phyloP scores from a whole-genome alignment of 2,113 vertebrate species.

The Gallinago undulata region DNA sequence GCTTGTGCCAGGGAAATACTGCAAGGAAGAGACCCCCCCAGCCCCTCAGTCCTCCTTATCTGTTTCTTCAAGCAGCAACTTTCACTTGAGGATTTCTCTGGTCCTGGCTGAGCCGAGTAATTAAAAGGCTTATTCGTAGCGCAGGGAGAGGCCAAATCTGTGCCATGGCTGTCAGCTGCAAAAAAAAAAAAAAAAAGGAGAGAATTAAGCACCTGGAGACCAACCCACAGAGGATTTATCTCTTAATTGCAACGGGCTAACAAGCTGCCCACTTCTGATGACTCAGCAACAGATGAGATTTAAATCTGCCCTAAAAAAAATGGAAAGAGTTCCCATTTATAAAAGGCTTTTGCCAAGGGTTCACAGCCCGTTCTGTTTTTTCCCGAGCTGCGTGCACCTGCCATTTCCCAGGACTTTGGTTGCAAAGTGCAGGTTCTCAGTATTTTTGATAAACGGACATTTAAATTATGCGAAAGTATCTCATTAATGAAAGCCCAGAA shows the following conservation, averaged over 20 bases:
- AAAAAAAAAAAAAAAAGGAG: background rate
- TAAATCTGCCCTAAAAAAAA: background rate
- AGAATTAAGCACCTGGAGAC: slow-evolving; percentile 10
- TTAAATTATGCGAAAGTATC: background rate
- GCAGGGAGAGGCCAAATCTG: background rate
- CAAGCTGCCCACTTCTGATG: slow-evolving; percentile 13
- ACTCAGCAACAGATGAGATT: slow-evolving; percentile 19
- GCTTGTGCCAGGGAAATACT: background rate
- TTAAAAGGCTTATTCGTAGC: background rate
- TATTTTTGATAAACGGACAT: background rate
- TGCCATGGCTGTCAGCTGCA: background rate
- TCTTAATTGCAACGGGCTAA: background rate
- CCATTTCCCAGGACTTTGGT: background rate
- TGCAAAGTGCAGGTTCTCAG: background rate
- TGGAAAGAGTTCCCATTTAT: background rate
- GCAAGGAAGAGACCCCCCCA: background rate
- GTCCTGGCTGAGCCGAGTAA: background rate
- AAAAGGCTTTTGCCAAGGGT: background rate
- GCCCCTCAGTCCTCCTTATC: background rate
- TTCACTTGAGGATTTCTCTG: background rate
- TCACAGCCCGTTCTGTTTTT: background rate
- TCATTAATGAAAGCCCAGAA: background rate
- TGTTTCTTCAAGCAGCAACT: background rate
- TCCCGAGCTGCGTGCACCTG: background rate
- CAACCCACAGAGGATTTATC: background rate